Evolutionary conservation across 2,888 invertebrate species (phyloP).

Genomic region (Aspidapion aeneum): DNA sequence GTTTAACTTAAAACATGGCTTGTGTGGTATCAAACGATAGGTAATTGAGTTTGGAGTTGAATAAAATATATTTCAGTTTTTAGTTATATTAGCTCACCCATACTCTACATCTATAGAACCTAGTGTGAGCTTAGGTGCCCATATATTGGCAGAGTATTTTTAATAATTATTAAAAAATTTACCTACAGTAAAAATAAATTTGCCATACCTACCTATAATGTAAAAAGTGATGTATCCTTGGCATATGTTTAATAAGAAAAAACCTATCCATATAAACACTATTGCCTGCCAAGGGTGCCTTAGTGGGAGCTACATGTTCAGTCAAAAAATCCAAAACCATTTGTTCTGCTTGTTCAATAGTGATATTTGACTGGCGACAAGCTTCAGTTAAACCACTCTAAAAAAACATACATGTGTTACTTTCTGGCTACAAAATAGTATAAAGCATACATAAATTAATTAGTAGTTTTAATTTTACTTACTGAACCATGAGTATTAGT

Average conservation of each 20-base stretch:
- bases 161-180: too few species aligned
- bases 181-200: too few species aligned
- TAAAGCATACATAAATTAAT: background rate
- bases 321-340: conserved; percentile 69
- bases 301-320: conserved; percentile 53
- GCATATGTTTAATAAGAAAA: conserved; percentile 83
- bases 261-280: conserved; percentile 81
- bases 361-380: conserved; percentile 64
- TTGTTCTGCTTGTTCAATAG: conserved; percentile 65
- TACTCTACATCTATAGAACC: too few species aligned
- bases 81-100: too few species aligned
- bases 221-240: conserved; percentile 68
- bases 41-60: too few species aligned
- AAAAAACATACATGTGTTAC: conserved; percentile 33
- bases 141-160: too few species aligned
- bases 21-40: too few species aligned
- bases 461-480: conserved; percentile 27
- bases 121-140: too few species aligned
- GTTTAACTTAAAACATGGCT: too few species aligned
- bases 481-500: conserved; percentile 73
- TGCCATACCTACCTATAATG: conserved; percentile 61
- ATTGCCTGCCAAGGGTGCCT: conserved; percentile 83
- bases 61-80: too few species aligned
- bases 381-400: conserved; percentile 79
- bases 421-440: background rate